phyloP scores from a whole-genome alignment of 2,797 vertebrate genomes.

The Squalus acanthias region DNA sequence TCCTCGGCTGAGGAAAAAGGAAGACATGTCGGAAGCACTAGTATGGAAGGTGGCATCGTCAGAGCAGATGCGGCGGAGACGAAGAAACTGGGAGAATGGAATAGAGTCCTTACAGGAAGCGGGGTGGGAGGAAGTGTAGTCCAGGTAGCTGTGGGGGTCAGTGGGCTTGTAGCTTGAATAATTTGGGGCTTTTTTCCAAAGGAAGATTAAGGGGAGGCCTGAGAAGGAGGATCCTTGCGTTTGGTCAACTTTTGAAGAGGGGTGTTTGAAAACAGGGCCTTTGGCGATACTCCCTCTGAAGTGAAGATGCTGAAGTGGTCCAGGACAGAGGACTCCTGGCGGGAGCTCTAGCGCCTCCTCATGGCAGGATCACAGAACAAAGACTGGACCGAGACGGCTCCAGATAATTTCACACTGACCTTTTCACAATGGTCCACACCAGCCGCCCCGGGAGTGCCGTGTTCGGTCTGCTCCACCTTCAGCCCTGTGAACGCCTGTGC shows the following conservation, averaged over 20 bases:
- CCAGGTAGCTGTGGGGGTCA: too few relatives aligned
- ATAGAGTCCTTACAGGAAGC: too few relatives aligned
- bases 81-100: too few relatives aligned
- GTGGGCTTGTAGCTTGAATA: too few relatives aligned
- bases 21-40: too few relatives aligned
- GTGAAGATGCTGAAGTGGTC: background rate
- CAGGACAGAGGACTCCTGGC: background rate
- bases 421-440: slow-evolving; percentile 28
- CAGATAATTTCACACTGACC: background rate
- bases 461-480: background rate
- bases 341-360: background rate
- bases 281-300: background rate
- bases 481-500: background rate
- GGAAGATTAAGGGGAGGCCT: background rate
- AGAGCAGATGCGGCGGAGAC: too few relatives aligned
- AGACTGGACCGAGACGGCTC: background rate
- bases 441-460: background rate
- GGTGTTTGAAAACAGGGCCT: background rate
- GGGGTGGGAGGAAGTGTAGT: too few relatives aligned
- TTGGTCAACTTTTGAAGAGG: background rate
- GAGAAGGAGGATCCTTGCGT: background rate
- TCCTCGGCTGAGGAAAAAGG: too few relatives aligned
- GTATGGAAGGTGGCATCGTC: too few relatives aligned
- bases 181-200: background rate
- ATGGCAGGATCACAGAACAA: background rate